These are phyloP conservation scores for Pinctada fucata DNA, from an alignment of 2,888 invertebrate species.

Conservation along the genomic window DNA sequence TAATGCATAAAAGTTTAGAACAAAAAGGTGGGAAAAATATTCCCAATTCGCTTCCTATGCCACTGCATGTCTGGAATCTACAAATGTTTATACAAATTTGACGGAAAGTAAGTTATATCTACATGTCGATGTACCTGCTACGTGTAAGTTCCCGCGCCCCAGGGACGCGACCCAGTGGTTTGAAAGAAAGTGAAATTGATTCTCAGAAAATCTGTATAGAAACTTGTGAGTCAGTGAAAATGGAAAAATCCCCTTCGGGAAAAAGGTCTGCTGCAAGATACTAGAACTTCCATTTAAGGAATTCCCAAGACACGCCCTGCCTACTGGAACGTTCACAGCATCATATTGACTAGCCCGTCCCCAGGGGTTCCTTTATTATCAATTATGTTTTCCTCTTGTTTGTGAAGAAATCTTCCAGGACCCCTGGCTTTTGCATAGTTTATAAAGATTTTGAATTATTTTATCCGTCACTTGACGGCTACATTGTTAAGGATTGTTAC, in stretches of 20 bases:
- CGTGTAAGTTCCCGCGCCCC: background rate
- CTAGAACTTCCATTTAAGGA: background rate
- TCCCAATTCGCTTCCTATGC: too few relatives aligned
- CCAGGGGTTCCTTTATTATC: background rate
- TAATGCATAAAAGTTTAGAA: too few relatives aligned
- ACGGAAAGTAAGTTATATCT: background rate
- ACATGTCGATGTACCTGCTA: background rate
- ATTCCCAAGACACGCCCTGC: background rate
- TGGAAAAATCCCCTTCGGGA: background rate
- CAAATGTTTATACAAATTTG: background rate
- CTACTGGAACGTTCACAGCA: background rate
- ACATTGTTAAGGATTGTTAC: too few relatives aligned
- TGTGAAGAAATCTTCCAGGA: background rate
- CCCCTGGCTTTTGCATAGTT: background rate
- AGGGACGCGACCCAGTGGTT: background rate
- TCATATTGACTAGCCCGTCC: background rate
- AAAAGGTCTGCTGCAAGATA: background rate
- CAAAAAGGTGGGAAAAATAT: too few relatives aligned
- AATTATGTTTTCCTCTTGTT: background rate
- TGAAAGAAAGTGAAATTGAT: slow-evolving; percentile 3
- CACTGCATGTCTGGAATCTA: too few relatives aligned
- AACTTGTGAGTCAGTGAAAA: background rate
- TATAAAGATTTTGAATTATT: background rate
- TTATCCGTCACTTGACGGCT: background rate
- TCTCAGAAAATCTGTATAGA: background rate